A percentile compares a stretch with the other conserved stretches of the same genome.
These are phyloP conservation scores for Tipula lateralis DNA, from an alignment of 2,888 invertebrate species.

Conservation along the genomic window DNA sequence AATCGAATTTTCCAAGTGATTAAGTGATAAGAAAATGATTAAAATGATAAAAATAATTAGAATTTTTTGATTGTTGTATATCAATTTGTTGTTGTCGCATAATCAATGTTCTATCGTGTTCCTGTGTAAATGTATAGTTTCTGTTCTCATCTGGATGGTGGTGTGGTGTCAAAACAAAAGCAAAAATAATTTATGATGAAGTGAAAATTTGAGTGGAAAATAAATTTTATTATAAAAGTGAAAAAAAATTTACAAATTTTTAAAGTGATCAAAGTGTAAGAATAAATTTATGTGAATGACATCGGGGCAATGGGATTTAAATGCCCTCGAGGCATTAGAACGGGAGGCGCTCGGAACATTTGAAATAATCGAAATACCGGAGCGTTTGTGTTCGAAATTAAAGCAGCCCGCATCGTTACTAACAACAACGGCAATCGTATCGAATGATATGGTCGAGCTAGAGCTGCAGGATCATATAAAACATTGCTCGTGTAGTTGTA, in stretches of 20 bases:
- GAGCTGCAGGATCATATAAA: slow-evolving; percentile 85
- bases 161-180: neutral
- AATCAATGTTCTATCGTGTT: neutral
- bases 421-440: slow-evolving; percentile 49
- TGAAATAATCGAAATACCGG: slow-evolving; percentile 45
- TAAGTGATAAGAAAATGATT: slow-evolving; percentile 1
- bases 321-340: slow-evolving; percentile 49
- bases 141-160: neutral
- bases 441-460: slow-evolving; percentile 56
- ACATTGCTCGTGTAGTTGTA: slow-evolving; percentile 84
- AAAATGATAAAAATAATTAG: neutral
- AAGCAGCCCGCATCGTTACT: slow-evolving; percentile 35
- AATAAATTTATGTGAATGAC: slow-evolving; percentile 41
- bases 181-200: neutral
- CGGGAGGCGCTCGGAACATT: slow-evolving; percentile 48
- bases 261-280: neutral
- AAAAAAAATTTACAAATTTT: neutral
- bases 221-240: neutral
- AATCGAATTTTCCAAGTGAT: neutral
- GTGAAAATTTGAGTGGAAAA: neutral
- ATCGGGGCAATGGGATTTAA: slow-evolving; percentile 49
- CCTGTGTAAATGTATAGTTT: neutral
- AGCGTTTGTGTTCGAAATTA: slow-evolving; percentile 39
- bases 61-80: neutral
- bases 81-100: neutral